phyloP scores from a whole-genome alignment of 2,797 vertebrate species.

The Simalia tracyae region DNA sequence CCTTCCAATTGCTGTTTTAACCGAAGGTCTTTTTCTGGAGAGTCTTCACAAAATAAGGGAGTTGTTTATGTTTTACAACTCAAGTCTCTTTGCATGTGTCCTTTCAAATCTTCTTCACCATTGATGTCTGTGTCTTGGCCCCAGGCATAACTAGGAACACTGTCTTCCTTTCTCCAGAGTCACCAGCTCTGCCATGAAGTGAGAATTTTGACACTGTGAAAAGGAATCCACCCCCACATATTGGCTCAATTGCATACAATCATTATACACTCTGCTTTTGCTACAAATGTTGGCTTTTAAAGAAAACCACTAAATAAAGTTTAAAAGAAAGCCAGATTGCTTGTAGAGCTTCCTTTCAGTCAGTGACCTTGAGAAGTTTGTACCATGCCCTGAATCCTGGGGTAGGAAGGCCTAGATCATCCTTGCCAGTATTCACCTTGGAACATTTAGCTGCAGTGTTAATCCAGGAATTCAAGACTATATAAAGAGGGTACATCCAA shows the following conservation, averaged over 20 bases:
- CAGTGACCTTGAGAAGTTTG: not conserved
- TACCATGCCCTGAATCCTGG: not conserved
- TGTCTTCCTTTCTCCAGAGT: slow-evolving; percentile 17
- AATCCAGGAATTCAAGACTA: not conserved
- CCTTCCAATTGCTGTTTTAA: not conserved
- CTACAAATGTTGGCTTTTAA: not conserved
- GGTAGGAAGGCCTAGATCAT: not conserved
- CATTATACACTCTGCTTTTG: not conserved
- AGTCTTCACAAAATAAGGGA: slow-evolving; percentile 11
- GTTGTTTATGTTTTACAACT: slow-evolving; percentile 48
- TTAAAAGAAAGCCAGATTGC: not conserved
- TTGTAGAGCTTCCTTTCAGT: not conserved
- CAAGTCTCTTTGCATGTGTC: slow-evolving; percentile 25
- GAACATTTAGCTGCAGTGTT: not conserved
- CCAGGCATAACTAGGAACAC: slow-evolving; percentile 12
- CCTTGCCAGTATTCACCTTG: not conserved
- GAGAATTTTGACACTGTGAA: not conserved
- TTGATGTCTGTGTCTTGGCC: slow-evolving; percentile 44
- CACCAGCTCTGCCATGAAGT: not conserved
- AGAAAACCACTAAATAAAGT: not conserved
- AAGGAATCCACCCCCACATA: slow-evolving; percentile 11
- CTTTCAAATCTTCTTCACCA: slow-evolving; percentile 36
- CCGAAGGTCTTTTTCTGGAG: not conserved
- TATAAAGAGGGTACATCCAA: not conserved
- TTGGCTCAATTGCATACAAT: not conserved